Conservation (phyloP, 2,888 invertebrate species). For the Drosophila fungiperda region DNA sequence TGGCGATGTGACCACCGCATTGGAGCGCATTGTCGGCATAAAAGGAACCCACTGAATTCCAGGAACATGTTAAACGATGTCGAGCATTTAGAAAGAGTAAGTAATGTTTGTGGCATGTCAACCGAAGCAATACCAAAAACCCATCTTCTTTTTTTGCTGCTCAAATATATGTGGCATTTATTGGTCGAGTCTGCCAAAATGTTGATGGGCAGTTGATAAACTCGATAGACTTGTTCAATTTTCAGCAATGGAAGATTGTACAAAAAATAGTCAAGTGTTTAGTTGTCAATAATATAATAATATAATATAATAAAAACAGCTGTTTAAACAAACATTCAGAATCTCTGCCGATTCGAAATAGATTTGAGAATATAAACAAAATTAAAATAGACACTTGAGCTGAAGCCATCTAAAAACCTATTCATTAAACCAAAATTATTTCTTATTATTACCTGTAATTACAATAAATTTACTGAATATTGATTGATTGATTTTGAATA, state of each 20-base stretch:
- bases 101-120: constrained; percentile 55
- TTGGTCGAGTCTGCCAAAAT: background rate
- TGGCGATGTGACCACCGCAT: constrained; percentile 53
- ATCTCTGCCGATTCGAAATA: background rate
- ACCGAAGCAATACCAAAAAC: background rate
- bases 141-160: constrained; percentile 18
- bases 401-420: too few relatives aligned
- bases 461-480: background rate
- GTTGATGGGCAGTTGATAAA: constrained; percentile 11
- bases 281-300: background rate
- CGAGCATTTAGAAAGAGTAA: constrained; percentile 71
- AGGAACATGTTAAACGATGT: constrained; percentile 82
- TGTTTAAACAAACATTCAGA: background rate
- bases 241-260: background rate
- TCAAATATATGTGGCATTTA: constrained; percentile 34
- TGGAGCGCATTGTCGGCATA: constrained; percentile 60
- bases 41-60: constrained; percentile 79
- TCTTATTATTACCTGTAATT: background rate
- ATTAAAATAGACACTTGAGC: too few relatives aligned
- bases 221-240: constrained; percentile 22
- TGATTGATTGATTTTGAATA: background rate
- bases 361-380: too few relatives aligned
- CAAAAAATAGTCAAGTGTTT: background rate
- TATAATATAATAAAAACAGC: background rate
- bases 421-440: too few relatives aligned